These are phyloP conservation scores for Ceyx cyanopectus DNA, from an alignment of 2,113 vertebrate genomes.

Conservation along the genomic window DNA sequence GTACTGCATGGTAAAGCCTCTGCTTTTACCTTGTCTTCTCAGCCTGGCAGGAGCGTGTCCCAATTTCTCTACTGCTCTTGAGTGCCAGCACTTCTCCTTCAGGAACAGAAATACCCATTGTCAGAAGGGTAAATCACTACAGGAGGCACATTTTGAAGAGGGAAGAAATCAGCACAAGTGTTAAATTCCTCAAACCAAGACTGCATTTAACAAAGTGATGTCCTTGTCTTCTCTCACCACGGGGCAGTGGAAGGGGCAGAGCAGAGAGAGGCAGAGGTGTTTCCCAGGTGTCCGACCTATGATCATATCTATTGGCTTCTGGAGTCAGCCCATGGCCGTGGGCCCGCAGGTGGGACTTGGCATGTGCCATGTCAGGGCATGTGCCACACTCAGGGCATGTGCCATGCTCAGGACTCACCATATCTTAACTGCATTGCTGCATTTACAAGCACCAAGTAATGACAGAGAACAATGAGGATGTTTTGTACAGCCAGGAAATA, in stretches of 20 bases:
- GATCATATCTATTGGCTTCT: neutral
- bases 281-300: fast-evolving
- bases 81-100: neutral
- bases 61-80: neutral
- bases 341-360: neutral
- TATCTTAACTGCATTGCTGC: fast-evolving
- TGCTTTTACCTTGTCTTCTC: neutral
- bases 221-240: neutral
- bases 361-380: fast-evolving
- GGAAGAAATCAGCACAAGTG: neutral
- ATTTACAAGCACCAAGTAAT: neutral
- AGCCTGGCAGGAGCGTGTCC: neutral
- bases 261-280: fast-evolving
- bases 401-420: fast-evolving
- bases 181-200: neutral
- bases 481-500: neutral
- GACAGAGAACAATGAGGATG: neutral
- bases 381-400: fast-evolving
- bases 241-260: neutral
- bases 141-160: neutral
- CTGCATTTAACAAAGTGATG: fast-evolving
- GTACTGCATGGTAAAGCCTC: neutral
- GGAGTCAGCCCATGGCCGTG: neutral
- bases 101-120: neutral
- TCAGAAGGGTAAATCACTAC: neutral